These are phyloP conservation scores for Halocynthia aurantium DNA, from an alignment of 23 tunicate genomes.

Conservation along the genomic window DNA sequence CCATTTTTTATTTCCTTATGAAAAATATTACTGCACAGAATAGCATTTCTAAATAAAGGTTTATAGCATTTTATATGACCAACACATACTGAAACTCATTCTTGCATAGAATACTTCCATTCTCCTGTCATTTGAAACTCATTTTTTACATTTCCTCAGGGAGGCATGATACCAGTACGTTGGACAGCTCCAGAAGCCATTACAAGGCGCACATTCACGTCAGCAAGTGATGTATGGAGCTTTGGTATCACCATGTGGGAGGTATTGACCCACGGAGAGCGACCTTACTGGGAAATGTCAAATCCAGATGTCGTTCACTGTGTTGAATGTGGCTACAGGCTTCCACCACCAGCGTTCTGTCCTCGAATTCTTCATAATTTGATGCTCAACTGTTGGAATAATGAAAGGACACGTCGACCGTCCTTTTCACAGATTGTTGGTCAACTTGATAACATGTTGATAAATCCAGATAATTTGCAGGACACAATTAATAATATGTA, in stretches of 20 bases:
- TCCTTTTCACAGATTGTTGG: slow-evolving; percentile 63
- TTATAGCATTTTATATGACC: too few species aligned
- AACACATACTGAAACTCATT: too few species aligned
- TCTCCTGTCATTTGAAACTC: too few species aligned
- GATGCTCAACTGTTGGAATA: slow-evolving; percentile 97
- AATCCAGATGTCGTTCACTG: slow-evolving; percentile 89
- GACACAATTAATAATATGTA: slow-evolving; percentile 71
- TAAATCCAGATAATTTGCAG: slow-evolving; percentile 19
- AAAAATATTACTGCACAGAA: too few species aligned
- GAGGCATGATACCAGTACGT: slow-evolving; percentile 96
- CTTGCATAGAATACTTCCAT: too few species aligned
- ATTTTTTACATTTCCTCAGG: slow-evolving; percentile 40
- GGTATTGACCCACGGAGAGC: slow-evolving; percentile 85
- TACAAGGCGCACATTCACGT: slow-evolving; percentile 66
- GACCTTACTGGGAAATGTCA: slow-evolving; percentile 98
- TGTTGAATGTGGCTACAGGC: slow-evolving; percentile 90
- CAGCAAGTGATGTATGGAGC: slow-evolving; percentile 99
- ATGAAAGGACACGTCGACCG: slow-evolving; percentile 69
- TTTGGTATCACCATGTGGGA: slow-evolving; percentile 97
- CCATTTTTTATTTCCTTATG: too few species aligned
- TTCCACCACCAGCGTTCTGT: slow-evolving; percentile 84
- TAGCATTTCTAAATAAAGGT: too few species aligned
- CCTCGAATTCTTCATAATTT: slow-evolving; percentile 74
- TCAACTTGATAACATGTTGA: slow-evolving; percentile 38
- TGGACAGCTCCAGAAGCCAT: slow-evolving; percentile 99